These are phyloP conservation scores for Himalopsyche kuldschensis DNA, from an alignment of 2,888 invertebrate genomes.

Conservation along the genomic window DNA sequence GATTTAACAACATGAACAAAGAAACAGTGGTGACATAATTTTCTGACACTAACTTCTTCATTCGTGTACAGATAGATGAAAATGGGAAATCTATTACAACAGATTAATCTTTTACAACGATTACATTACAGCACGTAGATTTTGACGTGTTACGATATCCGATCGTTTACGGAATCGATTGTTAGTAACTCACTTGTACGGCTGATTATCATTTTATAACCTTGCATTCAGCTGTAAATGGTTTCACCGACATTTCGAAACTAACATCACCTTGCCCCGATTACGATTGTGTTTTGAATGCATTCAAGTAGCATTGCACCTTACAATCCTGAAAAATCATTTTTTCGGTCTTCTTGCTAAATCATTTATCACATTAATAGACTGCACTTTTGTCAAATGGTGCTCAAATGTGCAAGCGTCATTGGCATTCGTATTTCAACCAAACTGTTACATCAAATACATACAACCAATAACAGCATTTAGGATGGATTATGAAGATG, in stretches of 20 bases:
- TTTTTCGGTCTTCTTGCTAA: not conserved
- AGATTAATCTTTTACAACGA: not conserved
- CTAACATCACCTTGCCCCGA: slow-evolving; percentile 9
- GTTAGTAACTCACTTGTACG: slow-evolving; percentile 2
- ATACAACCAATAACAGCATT: no score
- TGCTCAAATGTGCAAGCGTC: not conserved
- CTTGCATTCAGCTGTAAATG: slow-evolving; percentile 5
- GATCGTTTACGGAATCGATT: slow-evolving; percentile 3
- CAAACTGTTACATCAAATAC: no score
- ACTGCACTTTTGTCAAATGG: not conserved
- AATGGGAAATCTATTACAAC: not conserved
- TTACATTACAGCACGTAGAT: not conserved
- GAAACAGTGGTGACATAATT: no score
- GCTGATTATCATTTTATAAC: not conserved
- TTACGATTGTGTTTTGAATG: not conserved
- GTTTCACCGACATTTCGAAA: slow-evolving; percentile 6
- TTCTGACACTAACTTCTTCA: not conserved
- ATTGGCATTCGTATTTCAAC: no score
- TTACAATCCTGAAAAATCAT: not conserved
- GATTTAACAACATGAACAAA: no score
- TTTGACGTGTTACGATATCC: not conserved
- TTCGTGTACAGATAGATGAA: not conserved
- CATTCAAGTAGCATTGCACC: not conserved
- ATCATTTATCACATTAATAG: not conserved
- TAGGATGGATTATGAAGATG: no score